Base-by-base conservation (phyloP, 2,888 invertebrate species). In the Xestia rhomboidea region DNA sequence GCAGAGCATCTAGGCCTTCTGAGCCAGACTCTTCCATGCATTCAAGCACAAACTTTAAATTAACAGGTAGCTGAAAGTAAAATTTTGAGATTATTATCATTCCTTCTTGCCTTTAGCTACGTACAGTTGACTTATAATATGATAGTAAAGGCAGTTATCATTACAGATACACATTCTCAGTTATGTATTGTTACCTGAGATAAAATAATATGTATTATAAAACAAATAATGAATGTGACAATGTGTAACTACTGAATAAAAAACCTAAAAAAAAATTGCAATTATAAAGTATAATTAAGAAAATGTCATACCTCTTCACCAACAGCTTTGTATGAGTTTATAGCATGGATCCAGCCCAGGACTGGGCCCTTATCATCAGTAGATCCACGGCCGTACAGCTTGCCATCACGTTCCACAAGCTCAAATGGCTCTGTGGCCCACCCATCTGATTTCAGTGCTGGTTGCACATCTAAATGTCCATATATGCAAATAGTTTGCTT, bases 21-120 rank as follows among this genome's bases (percentile, higher is more conserved):
- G 99, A 99, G 11, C 99, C 99, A 81, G 98, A 98, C 94, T 99
- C 99, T 95, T 99, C 99, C 99, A 99, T 99, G 75, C 99, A 99
- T 97, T 99, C 99, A 93, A 99, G 98, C 24, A 99, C 97, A 94
- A 99, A 99, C 97, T 98, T 98, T 11, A 98, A 91, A 92, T 98
- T 98, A 1, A 98, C 97, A 1, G 98, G 98, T 69, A 98, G 91
- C 93, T 97, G 92, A 77, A 96, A 92, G 75, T 62, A 79, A 63
- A 34, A 30, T 34, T 24, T 38, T 49, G 24, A 34, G 34, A 15
- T 60, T 63, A 68, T 11, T 34, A 38, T n/a, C 18, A 71, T 76
- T 57, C 41, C 15, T 60, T 18, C 11, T 54, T n/a, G 10, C 6
- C 1, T 30, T 13, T 7, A 18, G 18, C 41, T 21, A 6, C 38